Evolutionary conservation across 2,888 invertebrate genomes (phyloP).

Genomic region (Pegoplata infirma): DNA sequence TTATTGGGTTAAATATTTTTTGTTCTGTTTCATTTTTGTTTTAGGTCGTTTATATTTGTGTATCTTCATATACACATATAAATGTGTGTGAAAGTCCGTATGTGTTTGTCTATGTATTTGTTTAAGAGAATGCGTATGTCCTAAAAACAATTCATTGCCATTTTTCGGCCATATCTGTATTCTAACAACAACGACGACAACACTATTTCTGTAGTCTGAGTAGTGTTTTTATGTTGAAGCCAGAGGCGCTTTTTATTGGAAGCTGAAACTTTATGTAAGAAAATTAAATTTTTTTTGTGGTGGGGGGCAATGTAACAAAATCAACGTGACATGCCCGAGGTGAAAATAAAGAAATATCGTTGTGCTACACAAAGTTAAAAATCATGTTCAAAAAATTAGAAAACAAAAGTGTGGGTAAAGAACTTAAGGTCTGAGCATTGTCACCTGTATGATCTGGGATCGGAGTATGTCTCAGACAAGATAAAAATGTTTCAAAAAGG

Average conservation of each 20-base stretch:
- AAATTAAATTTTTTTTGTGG: too few relatives aligned
- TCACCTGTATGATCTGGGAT: too few relatives aligned
- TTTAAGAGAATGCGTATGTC: constrained; percentile 41
- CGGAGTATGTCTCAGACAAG: too few relatives aligned
- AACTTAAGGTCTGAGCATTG: too few relatives aligned
- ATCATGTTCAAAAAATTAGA: too few relatives aligned
- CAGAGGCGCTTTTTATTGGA: constrained; percentile 21
- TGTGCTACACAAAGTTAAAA: too few relatives aligned
- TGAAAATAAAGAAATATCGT: too few relatives aligned
- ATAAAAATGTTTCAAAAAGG: too few relatives aligned
- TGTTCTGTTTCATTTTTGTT: background rate
- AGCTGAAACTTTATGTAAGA: too few relatives aligned
- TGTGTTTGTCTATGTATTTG: background rate
- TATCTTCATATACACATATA: constrained; percentile 5
- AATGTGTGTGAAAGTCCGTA: background rate
- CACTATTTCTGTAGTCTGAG: constrained; percentile 4
- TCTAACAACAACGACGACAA: constrained; percentile 26
- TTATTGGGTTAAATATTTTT: background rate
- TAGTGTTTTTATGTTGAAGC: constrained; percentile 38
- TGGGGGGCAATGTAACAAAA: too few relatives aligned
- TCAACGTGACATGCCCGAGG: too few relatives aligned
- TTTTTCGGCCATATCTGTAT: constrained; percentile 42
- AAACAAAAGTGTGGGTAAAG: too few relatives aligned
- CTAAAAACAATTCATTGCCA: constrained; percentile 54
- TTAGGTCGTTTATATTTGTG: constrained; percentile 48